phyloP scores from a whole-genome alignment of 2,113 vertebrate species.

The Rhinopomastus cyanomelas region DNA sequence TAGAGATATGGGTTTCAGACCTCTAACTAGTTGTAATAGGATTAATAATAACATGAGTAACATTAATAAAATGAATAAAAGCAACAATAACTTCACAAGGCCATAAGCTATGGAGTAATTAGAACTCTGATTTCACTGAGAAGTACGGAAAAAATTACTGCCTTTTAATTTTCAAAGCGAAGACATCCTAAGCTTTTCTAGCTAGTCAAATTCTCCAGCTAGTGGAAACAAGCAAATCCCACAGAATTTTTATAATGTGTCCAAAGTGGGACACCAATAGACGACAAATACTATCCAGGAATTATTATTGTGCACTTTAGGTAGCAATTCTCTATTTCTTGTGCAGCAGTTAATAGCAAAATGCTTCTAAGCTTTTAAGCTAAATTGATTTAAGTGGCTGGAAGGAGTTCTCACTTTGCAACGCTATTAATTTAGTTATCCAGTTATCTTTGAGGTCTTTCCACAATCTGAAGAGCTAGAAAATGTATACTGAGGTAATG shows the following conservation, averaged over 20 bases:
- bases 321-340: not conserved
- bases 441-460: not conserved
- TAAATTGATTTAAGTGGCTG: constrained; percentile 14
- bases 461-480: not conserved
- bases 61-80: not conserved
- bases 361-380: constrained; percentile 6
- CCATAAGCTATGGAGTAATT: not conserved
- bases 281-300: not conserved
- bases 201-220: not conserved
- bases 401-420: not conserved
- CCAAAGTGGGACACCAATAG: not conserved
- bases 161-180: not conserved
- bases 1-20: not conserved
- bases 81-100: not conserved
- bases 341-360: not conserved
- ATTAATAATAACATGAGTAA: not conserved
- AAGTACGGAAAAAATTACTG: not conserved
- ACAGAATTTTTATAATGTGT: not conserved
- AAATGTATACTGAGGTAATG: not conserved
- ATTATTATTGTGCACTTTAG: not conserved
- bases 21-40: not conserved
- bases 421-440: not conserved
- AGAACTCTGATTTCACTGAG: not conserved
- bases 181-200: not conserved
- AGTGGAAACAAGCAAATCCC: not conserved